phyloP scores from a whole-genome alignment of 1,140 invertebrate genomes.

The Aphaenogaster ashmeadi region DNA sequence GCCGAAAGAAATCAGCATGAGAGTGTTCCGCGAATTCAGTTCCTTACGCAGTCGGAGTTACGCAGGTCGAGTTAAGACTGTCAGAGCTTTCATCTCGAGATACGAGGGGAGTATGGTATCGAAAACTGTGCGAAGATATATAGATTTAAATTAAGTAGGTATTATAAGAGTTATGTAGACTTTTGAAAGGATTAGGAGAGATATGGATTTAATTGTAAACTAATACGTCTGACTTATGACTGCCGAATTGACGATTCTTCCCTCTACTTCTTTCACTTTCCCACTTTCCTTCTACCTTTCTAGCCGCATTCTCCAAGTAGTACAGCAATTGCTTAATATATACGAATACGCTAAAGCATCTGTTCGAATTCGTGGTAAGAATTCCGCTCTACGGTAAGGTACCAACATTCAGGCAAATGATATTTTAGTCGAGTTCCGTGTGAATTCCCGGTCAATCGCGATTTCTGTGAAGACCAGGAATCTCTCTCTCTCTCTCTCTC shows the following conservation, averaged over 20 bases:
- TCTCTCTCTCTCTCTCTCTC: neutral
- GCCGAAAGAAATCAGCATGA: neutral
- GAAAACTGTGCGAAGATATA: neutral
- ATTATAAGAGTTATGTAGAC: neutral
- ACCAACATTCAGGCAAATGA: neutral
- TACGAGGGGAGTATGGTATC: neutral
- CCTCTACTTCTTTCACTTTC: neutral
- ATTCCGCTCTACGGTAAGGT: neutral
- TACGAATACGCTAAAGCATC: neutral
- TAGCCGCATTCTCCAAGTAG: neutral
- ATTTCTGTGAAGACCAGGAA: conserved; percentile 56
- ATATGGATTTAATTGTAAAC: conserved; percentile 15
- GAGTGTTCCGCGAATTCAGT: conserved; percentile 27
- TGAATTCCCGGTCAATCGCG: conserved; percentile 56
- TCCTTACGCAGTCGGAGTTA: conserved; percentile 8
- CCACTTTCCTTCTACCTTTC: neutral
- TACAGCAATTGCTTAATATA: neutral
- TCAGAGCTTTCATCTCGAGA: neutral
- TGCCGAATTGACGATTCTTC: neutral
- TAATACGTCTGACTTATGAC: neutral
- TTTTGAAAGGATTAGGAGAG: neutral
- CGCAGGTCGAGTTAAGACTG: neutral
- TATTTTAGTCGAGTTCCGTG: conserved; percentile 49
- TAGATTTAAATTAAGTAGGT: neutral
- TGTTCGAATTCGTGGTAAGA: conserved; percentile 13